Base-by-base conservation (phyloP, 2,113 vertebrate species). In the Pollimyrus isidori region DNA sequence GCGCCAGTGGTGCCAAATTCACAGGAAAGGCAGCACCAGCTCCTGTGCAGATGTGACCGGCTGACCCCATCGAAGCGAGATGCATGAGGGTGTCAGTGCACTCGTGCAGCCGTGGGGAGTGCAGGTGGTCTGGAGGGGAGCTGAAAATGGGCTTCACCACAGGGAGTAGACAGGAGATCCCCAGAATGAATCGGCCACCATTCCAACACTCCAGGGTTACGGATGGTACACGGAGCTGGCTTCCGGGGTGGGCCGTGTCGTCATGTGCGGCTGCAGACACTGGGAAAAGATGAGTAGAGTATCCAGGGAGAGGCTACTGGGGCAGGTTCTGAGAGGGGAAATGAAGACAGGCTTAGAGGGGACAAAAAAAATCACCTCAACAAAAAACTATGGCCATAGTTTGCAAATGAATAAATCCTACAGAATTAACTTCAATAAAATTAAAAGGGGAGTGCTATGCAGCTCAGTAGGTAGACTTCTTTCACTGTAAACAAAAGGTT, bases 21-120 rank as follows among this genome's bases (percentile, higher is more conserved):
- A 42, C 73, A 69, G 73, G 15, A 42, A 35, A 80, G 17, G 35
- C 35, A 80, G 35, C 35, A 42, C 13, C 15, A 42, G 73, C 73
- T 39, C 73, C 35, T 5, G 73, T 42, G 76, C 90, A 89, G 86
- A 89, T 90, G 92, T 91, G 89, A 76, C 92, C 88, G 62, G 58
- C 88, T 91, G 91, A 90, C 83, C 91, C 89, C 85, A 19, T 30
- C 5, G 13, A 26, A 23, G 4, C 11, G 46, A 30, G 48, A 35
- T 56, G 50, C 26, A 69, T 90, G 26, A 88, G 87, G 39, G 89
- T 58, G 82, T 90, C 76, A 86, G 45, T 46, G 19, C 23, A 48
- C 21, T 10, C 17, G 4, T 84, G 39, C 82, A 84, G 82, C 82
- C 89, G 58, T 88, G 87, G 80, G 69, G 87, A 87, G 56, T 69